Evolutionary conservation across 30 jellyfish, hydroid and myxozoan species (phyloP), one percentile per base, ranked within the genome.

Genomic region (Chrysaora quinquecirrha): DNA sequence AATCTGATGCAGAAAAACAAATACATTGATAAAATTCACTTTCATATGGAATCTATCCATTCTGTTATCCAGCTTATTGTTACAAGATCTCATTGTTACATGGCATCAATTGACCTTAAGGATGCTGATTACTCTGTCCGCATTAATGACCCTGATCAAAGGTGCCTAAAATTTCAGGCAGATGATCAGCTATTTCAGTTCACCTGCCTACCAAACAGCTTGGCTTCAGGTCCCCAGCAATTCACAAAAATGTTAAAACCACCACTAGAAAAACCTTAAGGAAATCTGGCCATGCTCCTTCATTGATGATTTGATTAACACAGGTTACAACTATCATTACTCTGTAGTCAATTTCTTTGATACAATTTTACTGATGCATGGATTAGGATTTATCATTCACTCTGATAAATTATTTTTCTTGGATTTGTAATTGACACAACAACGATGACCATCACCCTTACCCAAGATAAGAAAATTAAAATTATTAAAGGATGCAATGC

Each of bases 21-120:
- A 48, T 30, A 48, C 33, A 50, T 81, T 22, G 86, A 81, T 21
- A 48, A 81, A 18, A 16, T 34, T 43, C 85, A 67, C 38, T 69
- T 81, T 69, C 67, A 81, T 33, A 81, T 81, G 92, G 78, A 81
- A 19, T 43, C 92, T 11, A 30, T 81, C n/a, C 58, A 47, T 48
- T 1, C 77, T 16, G 78, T 60, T 10, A 3, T 79, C 9, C 10
- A 49, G 6, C 50, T 73, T 22, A 47, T 49, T 2, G n/a, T n/a
- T n/a, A n/a, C n/a, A n/a, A 73, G 16, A n/a, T n/a, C 48, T 16
- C 23, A 73, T 68, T 43, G 76, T 47, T 50, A 7, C 63, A 61
- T 76, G 83, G 11, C 88, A 3, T 52, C 64, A 10, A 20, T 76
- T 3, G 88, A 76, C 35, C 3, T 76, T 3, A 76, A 76, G 25